phyloP scores from a whole-genome alignment of 2,113 vertebrate species.

The Myiozetetes cayanensis region DNA sequence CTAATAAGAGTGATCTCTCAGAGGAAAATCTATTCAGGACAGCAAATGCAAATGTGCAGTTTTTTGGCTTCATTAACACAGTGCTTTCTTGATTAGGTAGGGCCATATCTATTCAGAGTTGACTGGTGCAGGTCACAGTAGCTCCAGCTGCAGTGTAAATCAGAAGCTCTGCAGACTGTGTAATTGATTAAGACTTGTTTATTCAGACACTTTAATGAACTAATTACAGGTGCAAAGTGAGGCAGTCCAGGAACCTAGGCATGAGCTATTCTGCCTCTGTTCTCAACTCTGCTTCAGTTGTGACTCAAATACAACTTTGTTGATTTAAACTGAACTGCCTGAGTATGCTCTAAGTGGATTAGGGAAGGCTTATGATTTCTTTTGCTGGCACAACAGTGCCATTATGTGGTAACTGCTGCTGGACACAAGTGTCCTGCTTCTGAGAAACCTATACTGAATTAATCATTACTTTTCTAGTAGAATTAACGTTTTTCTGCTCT shows the following conservation, averaged over 20 bases:
- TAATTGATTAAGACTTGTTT: background rate
- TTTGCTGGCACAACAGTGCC: background rate
- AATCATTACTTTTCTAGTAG: background rate
- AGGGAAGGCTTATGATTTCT: background rate
- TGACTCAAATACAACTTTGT: background rate
- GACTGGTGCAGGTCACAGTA: background rate
- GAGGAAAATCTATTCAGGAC: background rate
- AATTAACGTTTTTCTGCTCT: background rate
- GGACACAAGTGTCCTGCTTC: background rate
- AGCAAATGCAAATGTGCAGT: background rate
- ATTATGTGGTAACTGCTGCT: background rate
- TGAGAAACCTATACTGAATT: background rate
- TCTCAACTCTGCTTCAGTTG: background rate
- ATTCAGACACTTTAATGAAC: background rate
- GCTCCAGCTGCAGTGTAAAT: background rate
- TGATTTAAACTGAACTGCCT: background rate
- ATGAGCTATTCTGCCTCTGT: background rate
- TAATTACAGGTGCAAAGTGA: background rate
- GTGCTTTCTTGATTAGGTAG: background rate
- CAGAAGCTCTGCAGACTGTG: background rate
- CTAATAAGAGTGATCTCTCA: background rate
- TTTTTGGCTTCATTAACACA: background rate
- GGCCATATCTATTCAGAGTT: background rate
- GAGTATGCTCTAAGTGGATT: background rate
- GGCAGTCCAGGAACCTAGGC: background rate